Evolutionary conservation across 2,888 invertebrate genomes (phyloP).

Genomic region (Anodontia alba): DNA sequence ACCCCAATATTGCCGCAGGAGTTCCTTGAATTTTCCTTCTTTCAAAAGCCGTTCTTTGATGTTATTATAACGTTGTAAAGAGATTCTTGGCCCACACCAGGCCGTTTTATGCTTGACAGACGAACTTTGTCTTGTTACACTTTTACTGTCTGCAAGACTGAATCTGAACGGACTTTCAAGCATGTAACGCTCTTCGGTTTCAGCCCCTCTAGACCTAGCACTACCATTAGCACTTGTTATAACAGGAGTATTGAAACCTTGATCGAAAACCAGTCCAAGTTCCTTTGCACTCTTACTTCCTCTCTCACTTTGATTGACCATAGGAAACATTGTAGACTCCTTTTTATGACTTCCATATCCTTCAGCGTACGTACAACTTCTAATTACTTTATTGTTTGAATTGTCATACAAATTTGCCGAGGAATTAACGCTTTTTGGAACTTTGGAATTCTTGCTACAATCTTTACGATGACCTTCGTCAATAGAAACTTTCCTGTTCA

Average conservation of each 20-base stretch:
- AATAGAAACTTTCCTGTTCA: not conserved
- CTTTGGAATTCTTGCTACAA: not conserved
- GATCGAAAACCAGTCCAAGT: not conserved
- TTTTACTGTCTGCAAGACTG: constrained; percentile 31
- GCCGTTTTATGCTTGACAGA: constrained; percentile 1
- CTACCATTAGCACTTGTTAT: constrained; percentile 7
- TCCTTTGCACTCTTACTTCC: not conserved
- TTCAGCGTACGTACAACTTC: constrained; percentile 9
- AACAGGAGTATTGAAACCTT: not conserved
- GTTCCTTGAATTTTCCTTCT: constrained; percentile 50
- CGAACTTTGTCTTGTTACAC: not conserved
- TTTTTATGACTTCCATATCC: not conserved
- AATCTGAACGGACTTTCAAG: constrained; percentile 34
- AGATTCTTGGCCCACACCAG: constrained; percentile 40
- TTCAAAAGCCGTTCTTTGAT: constrained; percentile 36
- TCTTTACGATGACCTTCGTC: not conserved
- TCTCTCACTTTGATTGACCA: not conserved
- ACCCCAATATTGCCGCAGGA: constrained; percentile 41
- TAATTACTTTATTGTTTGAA: not conserved
- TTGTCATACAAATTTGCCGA: not conserved
- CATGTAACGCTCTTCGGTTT: not conserved
- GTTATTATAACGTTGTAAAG: constrained; percentile 18
- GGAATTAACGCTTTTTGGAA: not conserved
- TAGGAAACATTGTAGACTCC: not conserved
- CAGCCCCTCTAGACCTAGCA: not conserved